phyloP scores from a whole-genome alignment of 2,113 vertebrate genomes.

The Acrocephalus kingi region DNA sequence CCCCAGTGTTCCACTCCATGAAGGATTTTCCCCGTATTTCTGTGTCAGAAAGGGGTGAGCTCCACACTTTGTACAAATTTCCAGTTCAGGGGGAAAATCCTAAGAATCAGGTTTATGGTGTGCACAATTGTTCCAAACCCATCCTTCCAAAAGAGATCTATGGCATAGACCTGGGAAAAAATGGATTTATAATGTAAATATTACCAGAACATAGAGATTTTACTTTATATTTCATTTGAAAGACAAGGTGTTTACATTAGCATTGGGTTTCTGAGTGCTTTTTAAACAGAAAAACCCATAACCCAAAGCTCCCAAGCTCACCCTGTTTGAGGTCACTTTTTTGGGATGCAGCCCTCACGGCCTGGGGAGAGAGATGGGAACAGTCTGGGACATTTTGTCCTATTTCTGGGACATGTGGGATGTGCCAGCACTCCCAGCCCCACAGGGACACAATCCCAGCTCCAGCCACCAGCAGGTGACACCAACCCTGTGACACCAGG shows the following conservation, averaged over 20 bases:
- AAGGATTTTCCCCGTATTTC: neutral
- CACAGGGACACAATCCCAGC: rapidly evolving
- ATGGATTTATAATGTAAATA: constrained; percentile 68
- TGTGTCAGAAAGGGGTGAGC: neutral
- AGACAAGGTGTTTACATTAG: constrained; percentile 51
- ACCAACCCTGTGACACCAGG: neutral
- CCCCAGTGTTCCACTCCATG: neutral
- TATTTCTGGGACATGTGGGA: neutral
- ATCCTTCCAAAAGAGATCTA: neutral
- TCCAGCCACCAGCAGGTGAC: neutral
- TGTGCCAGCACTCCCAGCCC: neutral
- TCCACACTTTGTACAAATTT: neutral
- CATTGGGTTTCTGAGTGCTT: constrained; percentile 45
- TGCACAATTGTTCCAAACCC: neutral
- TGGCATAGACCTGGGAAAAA: constrained; percentile 10
- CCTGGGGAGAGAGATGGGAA: neutral
- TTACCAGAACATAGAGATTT: constrained; percentile 60
- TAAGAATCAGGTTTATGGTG: neutral
- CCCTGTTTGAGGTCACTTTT: neutral
- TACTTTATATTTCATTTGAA: constrained; percentile 61
- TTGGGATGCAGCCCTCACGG: neutral
- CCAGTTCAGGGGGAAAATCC: neutral
- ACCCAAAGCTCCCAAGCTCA: constrained; percentile 7
- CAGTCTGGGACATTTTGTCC: neutral
- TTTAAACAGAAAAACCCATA: constrained; percentile 3